phyloP scores from a whole-genome alignment of 2,113 vertebrate species.

The Eidolon helvum region DNA sequence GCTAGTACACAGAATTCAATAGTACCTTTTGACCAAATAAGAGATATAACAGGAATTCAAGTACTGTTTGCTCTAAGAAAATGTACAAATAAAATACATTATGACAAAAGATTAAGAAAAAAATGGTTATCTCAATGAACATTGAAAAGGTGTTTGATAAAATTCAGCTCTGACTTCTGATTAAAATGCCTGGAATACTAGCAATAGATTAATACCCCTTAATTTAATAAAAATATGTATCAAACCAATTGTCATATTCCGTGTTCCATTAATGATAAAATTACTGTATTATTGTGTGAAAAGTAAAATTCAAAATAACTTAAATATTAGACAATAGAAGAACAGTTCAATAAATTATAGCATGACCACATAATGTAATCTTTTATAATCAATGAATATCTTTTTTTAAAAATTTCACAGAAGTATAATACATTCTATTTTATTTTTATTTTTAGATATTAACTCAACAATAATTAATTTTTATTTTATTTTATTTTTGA shows the following conservation, averaged over 20 bases:
- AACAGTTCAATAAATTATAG: background rate
- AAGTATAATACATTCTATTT: no score
- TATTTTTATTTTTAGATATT: no score
- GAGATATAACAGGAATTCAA: background rate
- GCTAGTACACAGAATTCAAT: background rate
- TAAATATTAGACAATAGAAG: background rate
- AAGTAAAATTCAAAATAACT: background rate
- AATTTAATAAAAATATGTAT: background rate
- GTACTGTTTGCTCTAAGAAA: background rate
- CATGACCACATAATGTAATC: background rate
- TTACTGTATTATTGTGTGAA: background rate
- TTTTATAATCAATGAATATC: background rate
- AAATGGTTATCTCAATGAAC: background rate
- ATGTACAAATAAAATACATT: background rate
- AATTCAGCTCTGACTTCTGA: background rate
- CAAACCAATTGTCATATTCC: background rate
- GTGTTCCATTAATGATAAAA: background rate
- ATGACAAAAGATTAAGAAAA: background rate
- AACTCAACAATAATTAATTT: no score
- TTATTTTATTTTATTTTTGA: no score
- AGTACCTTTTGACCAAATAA: background rate
- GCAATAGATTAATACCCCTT: background rate
- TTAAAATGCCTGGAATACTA: background rate
- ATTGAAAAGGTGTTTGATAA: background rate
- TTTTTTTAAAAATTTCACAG: background rate